These are phyloP conservation scores for Psilanteris sp. DNA, from an alignment of 1,140 invertebrate genomes.

Conservation along the genomic window DNA sequence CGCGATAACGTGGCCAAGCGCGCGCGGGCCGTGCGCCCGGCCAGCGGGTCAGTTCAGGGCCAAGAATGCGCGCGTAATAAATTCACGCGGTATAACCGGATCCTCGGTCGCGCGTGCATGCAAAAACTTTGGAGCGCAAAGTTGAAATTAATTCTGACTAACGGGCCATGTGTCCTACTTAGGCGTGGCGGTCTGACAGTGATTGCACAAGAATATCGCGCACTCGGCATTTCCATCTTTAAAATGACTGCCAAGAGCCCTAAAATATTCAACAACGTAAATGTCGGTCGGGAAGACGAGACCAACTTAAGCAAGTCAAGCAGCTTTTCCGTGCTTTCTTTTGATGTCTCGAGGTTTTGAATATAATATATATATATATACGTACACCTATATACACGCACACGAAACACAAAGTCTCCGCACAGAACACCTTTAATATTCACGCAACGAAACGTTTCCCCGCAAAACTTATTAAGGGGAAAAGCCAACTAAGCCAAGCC, in stretches of 20 bases:
- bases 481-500: too few relatives aligned
- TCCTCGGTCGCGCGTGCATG: slow-evolving; percentile 23
- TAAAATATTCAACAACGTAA: slow-evolving; percentile 55
- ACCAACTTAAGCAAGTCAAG: slow-evolving; percentile 29
- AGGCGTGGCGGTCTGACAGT: not conserved
- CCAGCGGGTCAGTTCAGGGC: slow-evolving; percentile 1
- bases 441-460: not conserved
- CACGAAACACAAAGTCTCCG: slow-evolving; percentile 4
- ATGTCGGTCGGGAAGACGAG: slow-evolving; percentile 42
- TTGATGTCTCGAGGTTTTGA: slow-evolving; percentile 30
- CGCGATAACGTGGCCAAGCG: too few relatives aligned
- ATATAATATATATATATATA: slow-evolving; percentile 17
- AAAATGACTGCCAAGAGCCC: slow-evolving; percentile 22
- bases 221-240: slow-evolving; percentile 36
- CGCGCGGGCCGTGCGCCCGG: not conserved
- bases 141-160: slow-evolving; percentile 22
- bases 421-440: not conserved
- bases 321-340: slow-evolving; percentile 20
- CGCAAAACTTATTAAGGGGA: too few relatives aligned
- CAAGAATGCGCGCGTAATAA: slow-evolving; percentile 33
- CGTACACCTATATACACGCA: not conserved
- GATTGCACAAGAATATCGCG: slow-evolving; percentile 12
- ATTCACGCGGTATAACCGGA: slow-evolving; percentile 35
- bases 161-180: slow-evolving; percentile 29
- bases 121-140: slow-evolving; percentile 18